Percentiles rank a stretch among this genome's conserved stretches.
phyloP scores from a whole-genome alignment of 1,140 invertebrate genomes.

The Saxidomus purpurata region DNA sequence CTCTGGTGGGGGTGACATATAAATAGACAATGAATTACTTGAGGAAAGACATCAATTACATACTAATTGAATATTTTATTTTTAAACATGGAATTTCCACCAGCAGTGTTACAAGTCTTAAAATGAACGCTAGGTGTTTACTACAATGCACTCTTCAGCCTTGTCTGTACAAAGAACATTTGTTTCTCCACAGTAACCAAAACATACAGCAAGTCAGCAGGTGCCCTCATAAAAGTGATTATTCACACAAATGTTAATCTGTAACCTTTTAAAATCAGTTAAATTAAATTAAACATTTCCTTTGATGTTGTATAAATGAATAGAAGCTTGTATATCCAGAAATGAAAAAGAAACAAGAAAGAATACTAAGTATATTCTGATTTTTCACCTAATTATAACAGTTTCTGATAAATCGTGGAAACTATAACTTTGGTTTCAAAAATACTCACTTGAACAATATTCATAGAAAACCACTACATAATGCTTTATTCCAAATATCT shows the following conservation, averaged over 20 bases:
- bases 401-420: no score
- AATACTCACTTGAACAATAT: no score
- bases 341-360: background rate
- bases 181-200: background rate
- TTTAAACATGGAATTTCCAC: background rate
- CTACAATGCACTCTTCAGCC: conserved; percentile 1
- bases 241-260: conserved; percentile 34
- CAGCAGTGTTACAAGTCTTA: background rate
- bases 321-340: background rate
- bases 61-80: background rate
- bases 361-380: no score
- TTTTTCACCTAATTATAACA: no score
- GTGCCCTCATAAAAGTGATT: conserved; percentile 31
- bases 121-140: no score
- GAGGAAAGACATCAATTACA: no score
- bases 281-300: conserved; percentile 44
- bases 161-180: background rate
- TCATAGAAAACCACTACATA: no score
- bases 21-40: no score
- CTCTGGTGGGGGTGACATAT: no score
- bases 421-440: no score
- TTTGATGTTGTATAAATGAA: background rate
- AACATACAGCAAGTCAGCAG: conserved; percentile 7
- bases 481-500: no score
- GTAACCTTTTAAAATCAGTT: conserved; percentile 56